Evolutionary conservation across 2,797 vertebrate genomes (phyloP).

Genomic region (Spheniscus humboldti): DNA sequence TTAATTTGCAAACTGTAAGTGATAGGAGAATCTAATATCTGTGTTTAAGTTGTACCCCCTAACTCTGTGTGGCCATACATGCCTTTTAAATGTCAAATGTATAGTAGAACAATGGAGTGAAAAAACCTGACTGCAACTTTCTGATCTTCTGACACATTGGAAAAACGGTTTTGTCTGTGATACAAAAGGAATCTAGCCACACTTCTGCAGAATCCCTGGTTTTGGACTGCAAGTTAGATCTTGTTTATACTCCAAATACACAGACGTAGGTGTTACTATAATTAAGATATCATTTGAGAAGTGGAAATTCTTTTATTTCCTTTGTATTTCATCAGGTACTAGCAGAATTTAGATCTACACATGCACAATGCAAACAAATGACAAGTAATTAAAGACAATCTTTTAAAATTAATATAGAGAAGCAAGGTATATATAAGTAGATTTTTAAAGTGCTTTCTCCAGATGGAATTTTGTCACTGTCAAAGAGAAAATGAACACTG

Average conservation of each 20-base stretch:
- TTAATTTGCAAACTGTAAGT: background rate
- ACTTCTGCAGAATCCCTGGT: background rate
- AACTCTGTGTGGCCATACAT: background rate
- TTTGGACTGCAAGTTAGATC: background rate
- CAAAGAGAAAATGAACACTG: background rate
- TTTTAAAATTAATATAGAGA: background rate
- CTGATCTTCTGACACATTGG: background rate
- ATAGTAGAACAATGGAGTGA: background rate
- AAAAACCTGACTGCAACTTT: background rate
- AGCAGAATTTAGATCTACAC: background rate
- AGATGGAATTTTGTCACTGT: background rate
- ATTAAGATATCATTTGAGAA: background rate
- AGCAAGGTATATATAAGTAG: background rate
- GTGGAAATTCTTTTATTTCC: background rate
- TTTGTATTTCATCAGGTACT: background rate
- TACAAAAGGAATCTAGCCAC: background rate
- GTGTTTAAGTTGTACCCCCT: background rate
- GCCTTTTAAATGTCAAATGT: background rate
- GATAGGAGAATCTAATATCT: background rate
- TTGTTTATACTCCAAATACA: background rate
- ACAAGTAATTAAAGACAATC: background rate
- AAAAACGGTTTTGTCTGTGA: background rate
- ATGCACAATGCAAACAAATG: background rate
- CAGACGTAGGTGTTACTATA: background rate
- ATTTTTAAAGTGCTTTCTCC: background rate